Evolutionary conservation across 1,140 invertebrate species (phyloP).

Genomic region (Caerostris darwini): DNA sequence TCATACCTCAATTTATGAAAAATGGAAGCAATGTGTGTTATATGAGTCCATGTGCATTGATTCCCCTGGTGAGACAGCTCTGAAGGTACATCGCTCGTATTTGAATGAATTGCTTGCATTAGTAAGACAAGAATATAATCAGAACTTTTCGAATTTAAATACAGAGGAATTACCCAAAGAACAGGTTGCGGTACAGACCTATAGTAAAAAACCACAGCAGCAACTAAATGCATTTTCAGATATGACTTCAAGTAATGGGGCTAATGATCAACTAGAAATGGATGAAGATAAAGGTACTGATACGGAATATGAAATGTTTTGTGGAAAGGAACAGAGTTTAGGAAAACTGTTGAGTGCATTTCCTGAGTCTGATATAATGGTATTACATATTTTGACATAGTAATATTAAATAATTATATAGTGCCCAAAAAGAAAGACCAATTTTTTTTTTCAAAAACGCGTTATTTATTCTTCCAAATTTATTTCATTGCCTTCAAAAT

Average conservation of each 20-base stretch:
- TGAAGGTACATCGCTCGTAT: conserved; percentile 39
- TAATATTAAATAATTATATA: neutral
- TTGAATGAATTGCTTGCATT: conserved; percentile 33
- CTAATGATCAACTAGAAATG: neutral
- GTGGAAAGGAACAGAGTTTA: conserved; percentile 57
- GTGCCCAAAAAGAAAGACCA: neutral
- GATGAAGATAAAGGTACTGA: neutral
- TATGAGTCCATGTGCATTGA: neutral
- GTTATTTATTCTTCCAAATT: neutral
- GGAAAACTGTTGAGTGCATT: conserved; percentile 60
- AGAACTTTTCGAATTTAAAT: neutral
- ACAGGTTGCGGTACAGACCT: neutral
- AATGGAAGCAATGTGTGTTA: conserved; percentile 13
- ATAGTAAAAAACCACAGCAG: neutral
- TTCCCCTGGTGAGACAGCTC: neutral
- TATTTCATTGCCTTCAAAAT: neutral
- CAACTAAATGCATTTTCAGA: too few species aligned
- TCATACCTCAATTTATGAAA: neutral
- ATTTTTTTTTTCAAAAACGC: neutral
- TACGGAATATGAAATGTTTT: conserved; percentile 67
- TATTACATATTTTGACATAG: neutral
- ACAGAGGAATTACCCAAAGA: neutral
- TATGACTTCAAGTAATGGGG: neutral
- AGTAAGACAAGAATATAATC: neutral
- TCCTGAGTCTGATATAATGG: conserved; percentile 69